These are phyloP conservation scores for Heteropelma amictum DNA, from an alignment of 2,888 invertebrate genomes.

Conservation along the genomic window DNA sequence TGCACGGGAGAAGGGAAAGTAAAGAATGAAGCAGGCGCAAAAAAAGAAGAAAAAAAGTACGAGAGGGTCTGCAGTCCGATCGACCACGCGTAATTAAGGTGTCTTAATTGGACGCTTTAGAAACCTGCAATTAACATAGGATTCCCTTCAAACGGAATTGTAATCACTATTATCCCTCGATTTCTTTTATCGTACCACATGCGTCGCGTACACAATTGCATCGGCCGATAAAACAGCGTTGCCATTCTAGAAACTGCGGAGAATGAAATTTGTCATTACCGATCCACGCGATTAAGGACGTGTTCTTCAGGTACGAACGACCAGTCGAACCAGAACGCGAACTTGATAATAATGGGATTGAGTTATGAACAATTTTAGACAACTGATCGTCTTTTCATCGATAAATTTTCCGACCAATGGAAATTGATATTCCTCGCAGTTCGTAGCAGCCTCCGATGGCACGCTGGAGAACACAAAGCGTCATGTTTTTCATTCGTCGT, in stretches of 20 bases:
- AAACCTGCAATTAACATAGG: constrained; percentile 60
- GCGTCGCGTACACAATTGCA: constrained; percentile 12
- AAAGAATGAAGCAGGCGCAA: constrained; percentile 22
- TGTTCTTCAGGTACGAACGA: too few species aligned
- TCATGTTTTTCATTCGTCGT: not conserved
- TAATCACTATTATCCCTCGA: constrained; percentile 21
- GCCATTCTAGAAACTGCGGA: not conserved
- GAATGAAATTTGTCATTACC: too few species aligned
- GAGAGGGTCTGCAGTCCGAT: constrained; percentile 18
- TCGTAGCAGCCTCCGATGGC: too few species aligned
- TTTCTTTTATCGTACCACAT: constrained; percentile 2
- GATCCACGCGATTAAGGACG: too few species aligned
- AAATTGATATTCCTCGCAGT: too few species aligned
- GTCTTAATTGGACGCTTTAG: constrained; percentile 65
- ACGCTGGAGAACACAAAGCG: too few species aligned
- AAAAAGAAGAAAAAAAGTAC: constrained; percentile 36
- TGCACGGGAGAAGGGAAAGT: constrained; percentile 49
- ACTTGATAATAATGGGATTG: too few species aligned
- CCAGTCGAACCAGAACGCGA: too few species aligned
- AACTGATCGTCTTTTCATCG: too few species aligned
- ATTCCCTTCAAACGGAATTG: constrained; percentile 52
- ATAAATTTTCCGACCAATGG: too few species aligned
- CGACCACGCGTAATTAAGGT: constrained; percentile 65
- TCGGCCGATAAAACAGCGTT: not conserved
- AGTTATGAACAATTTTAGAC: too few species aligned